Base-by-base conservation (phyloP, 2,797 vertebrate genomes). In the Anniella stebbinsi region DNA sequence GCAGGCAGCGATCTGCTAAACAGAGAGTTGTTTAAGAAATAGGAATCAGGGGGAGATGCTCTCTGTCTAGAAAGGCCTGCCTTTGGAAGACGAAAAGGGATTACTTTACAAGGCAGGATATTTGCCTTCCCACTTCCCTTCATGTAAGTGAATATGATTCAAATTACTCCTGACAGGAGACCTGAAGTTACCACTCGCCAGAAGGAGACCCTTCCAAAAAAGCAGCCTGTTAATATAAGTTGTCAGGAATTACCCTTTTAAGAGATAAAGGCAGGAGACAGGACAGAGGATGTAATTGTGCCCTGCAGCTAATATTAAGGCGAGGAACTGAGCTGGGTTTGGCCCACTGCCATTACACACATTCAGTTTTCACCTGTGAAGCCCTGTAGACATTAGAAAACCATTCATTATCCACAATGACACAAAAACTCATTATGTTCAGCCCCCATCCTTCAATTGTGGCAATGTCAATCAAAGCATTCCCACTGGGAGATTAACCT, bases 321-420 rank as follows among this genome's bases (percentile, higher is more conserved):
- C 92, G n/a, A 70, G 57, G 84, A 92, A 87, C 75, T 0, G 5
- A 91, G 80, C 86, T 90, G 76, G 41, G 25, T 78, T 89, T 93
- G 94, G 93, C 91, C 82, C 69, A 60, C 60, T 91, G 89, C 93
- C 94, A 92, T 30, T 72, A 72, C 83, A 23, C 87, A 94, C 80
- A 83, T 88, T 96, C 94, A 84, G 90, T 92, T 95, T 95, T 95
- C 93, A 95, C 94, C 91, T 92, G 89, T 92, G 94, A 95, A 93
- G 87, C 92, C 93, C 91, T 90, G 82, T 91, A 94, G 93, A 93
- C 91, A 92, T 93, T 93, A 93, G 92, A 96, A 96, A 94, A 93
- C 41, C 91, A 91, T 93, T 95, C 86, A 87, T 95, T 95, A 95
- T 95, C 91, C 93, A 87, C 67, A 30, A 84, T 93, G 92, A 95